Conservation (phyloP, 92 coral and sea anemone species). For the Epizoanthus rinbou region DNA sequence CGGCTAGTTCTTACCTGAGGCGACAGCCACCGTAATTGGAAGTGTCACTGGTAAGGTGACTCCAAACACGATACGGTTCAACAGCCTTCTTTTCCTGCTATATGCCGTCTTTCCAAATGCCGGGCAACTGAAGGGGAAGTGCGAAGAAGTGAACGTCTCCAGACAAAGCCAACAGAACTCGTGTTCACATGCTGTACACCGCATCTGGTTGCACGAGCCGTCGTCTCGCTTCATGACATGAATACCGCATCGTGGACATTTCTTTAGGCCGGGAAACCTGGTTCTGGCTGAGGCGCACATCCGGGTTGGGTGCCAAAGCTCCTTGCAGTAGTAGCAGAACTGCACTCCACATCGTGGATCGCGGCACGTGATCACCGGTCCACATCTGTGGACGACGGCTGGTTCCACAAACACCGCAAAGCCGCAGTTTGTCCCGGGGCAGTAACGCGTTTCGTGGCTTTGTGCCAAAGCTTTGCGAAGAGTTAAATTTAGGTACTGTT, state of each 20-base stretch:
- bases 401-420: slow-evolving; percentile 36
- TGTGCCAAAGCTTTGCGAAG: slow-evolving; percentile 32
- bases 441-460: slow-evolving; percentile 47
- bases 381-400: neutral
- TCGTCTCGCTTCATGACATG: slow-evolving; percentile 42
- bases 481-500: slow-evolving; percentile 26
- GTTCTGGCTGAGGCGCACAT: slow-evolving; percentile 2
- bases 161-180: slow-evolving; percentile 65
- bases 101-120: slow-evolving; percentile 41
- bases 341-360: slow-evolving; percentile 22
- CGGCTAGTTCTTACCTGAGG: neutral
- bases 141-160: slow-evolving; percentile 32
- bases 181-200: slow-evolving; percentile 43
- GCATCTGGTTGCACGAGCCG: slow-evolving; percentile 55
- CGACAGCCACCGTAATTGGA: slow-evolving; percentile 24
- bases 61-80: slow-evolving; percentile 29
- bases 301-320: slow-evolving; percentile 29
- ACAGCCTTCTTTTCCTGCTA: slow-evolving; percentile 23
- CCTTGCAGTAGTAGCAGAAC: slow-evolving; percentile 34
- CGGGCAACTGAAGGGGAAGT: slow-evolving; percentile 39
- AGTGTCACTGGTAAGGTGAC: slow-evolving; percentile 23
- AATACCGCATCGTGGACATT: slow-evolving; percentile 55
- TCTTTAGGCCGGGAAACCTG: slow-evolving; percentile 28
- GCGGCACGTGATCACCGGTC: slow-evolving; percentile 29
- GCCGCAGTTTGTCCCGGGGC: slow-evolving; percentile 46